Conservation (phyloP, 2,797 vertebrate genomes). For the Discoglossus pictus region DNA sequence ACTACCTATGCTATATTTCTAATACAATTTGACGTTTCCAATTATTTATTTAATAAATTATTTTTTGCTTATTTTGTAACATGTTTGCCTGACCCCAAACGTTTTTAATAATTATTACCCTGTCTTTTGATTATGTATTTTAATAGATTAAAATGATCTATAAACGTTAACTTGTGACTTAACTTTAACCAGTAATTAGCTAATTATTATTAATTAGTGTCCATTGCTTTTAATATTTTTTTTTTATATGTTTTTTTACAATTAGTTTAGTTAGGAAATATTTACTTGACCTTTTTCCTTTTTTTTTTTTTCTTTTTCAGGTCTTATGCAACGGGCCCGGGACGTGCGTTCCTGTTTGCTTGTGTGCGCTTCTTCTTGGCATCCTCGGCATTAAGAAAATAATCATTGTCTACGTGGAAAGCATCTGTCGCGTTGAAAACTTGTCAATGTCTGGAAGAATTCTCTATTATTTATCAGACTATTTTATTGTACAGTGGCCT, state of each 20-base stretch:
- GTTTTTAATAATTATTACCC: too few relatives aligned
- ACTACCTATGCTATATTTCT: not conserved
- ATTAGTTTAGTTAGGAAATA: too few relatives aligned
- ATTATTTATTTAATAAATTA: not conserved
- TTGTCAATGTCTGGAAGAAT: slow-evolving; percentile 89
- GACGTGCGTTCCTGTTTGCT: slow-evolving; percentile 88
- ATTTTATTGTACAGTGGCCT: slow-evolving; percentile 94
- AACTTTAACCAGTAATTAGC: too few relatives aligned
- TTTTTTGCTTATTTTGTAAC: too few relatives aligned
- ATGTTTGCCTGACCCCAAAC: too few relatives aligned
- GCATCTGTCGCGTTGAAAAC: slow-evolving; percentile 88
- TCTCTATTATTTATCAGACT: slow-evolving; percentile 83
- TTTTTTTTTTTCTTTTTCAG: slow-evolving; percentile 71
- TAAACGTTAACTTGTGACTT: too few relatives aligned
- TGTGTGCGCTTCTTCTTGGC: slow-evolving; percentile 83
- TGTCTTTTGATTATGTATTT: too few relatives aligned
- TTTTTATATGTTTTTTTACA: too few relatives aligned
- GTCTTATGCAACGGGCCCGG: slow-evolving; percentile 94
- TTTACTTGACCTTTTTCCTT: too few relatives aligned
- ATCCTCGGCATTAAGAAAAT: slow-evolving; percentile 86
- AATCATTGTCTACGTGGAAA: slow-evolving; percentile 88
- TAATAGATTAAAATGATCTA: too few relatives aligned
- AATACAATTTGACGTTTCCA: slow-evolving; percentile 13
- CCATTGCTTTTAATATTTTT: too few relatives aligned
- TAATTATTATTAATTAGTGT: too few relatives aligned